phyloP scores from a whole-genome alignment of 2,888 invertebrate species.

The Isotomurus palustris region DNA sequence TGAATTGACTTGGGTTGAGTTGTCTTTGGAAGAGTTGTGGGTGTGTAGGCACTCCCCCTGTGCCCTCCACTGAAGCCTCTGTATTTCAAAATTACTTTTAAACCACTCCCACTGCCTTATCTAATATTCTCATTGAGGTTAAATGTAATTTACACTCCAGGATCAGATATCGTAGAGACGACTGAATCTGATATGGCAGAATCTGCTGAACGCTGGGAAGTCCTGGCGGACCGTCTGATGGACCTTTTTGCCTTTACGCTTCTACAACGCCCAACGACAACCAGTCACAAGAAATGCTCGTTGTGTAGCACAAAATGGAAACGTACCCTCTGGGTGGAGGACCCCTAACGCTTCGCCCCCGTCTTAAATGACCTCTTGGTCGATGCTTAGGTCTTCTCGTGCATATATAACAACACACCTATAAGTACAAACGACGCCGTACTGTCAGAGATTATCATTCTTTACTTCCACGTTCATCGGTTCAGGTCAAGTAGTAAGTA shows the following conservation, averaged over 20 bases:
- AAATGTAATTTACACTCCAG: conserved; percentile 27
- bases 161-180: conserved; percentile 43
- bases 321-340: conserved; percentile 35
- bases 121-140: background rate
- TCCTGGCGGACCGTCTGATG: conserved; percentile 57
- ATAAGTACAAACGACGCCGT: background rate
- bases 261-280: background rate
- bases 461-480: too few relatives aligned
- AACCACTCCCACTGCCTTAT: too few relatives aligned
- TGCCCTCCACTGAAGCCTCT: too few relatives aligned
- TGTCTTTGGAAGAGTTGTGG: conserved; percentile 38
- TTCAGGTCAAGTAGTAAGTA: conserved; percentile 29
- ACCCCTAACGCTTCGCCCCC: conserved; percentile 36
- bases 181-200: conserved; percentile 54
- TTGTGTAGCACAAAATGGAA: background rate
- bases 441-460: background rate
- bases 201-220: conserved; percentile 61
- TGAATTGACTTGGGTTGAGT: conserved; percentile 33
- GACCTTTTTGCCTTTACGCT: conserved; percentile 48
- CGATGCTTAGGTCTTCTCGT: conserved; percentile 66
- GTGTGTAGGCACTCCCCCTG: background rate
- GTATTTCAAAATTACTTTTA: too few relatives aligned
- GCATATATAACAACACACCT: conserved; percentile 81
- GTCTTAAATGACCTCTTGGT: conserved; percentile 29
- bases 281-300: background rate